A percentile compares a stretch with the other conserved stretches of the same genome.
Evolutionary conservation across 2,113 vertebrate species (phyloP).

Genomic region (Nycticryphes semicollaris): DNA sequence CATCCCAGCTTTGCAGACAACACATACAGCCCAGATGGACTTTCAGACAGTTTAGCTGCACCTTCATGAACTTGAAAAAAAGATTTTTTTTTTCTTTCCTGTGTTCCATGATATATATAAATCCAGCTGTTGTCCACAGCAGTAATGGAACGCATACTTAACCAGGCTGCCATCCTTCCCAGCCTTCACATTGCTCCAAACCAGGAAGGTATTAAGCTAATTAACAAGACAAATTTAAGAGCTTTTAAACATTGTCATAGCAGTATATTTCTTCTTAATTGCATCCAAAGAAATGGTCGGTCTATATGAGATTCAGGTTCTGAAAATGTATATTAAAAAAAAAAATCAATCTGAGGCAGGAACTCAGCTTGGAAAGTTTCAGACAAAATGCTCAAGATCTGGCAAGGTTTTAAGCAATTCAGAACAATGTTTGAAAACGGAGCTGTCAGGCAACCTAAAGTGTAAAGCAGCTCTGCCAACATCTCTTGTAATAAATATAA

Average conservation of each 20-base stretch:
- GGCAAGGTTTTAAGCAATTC: background rate
- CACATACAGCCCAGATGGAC: background rate
- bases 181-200: background rate
- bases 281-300: background rate
- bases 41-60: background rate
- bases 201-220: background rate
- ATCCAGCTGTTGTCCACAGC: background rate
- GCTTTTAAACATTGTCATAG: background rate
- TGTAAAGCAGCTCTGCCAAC: background rate
- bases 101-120: background rate
- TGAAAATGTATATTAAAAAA: background rate
- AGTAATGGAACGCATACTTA: background rate
- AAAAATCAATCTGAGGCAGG: background rate
- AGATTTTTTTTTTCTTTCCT: background rate
- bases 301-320: background rate
- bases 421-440: background rate
- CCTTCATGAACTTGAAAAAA: background rate
- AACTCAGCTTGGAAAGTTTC: background rate
- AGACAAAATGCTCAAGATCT: background rate
- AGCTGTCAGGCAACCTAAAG: constrained; percentile 25
- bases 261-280: background rate
- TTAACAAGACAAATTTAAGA: background rate
- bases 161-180: background rate
- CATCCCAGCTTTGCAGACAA: background rate
- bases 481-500: constrained; percentile 39